A percentile compares a stretch with the other conserved stretches of the same genome.
Evolutionary conservation across 2,113 vertebrate species (phyloP).

Genomic region (Pituophis catenifer): DNA sequence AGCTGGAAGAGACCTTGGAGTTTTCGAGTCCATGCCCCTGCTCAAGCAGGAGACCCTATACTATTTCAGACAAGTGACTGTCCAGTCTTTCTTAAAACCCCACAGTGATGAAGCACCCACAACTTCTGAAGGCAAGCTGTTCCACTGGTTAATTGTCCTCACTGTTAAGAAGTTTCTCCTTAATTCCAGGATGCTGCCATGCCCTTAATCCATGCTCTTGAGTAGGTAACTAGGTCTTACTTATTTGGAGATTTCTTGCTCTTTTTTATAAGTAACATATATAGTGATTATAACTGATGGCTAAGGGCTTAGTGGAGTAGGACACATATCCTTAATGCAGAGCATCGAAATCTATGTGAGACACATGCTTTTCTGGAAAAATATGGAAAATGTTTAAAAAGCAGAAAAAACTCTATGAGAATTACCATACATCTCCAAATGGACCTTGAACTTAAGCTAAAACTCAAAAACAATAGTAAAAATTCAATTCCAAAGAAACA

Average conservation of each 20-base stretch:
- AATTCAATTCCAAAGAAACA: not conserved
- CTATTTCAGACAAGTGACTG: too few relatives aligned
- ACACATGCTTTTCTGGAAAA: not conserved
- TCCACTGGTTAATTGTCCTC: too few relatives aligned
- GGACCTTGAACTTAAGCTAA: not conserved
- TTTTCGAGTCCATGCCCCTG: too few relatives aligned
- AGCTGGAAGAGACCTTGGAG: too few relatives aligned
- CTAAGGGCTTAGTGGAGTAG: not conserved
- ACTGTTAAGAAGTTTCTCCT: too few relatives aligned
- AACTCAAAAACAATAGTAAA: not conserved
- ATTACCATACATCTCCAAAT: not conserved
- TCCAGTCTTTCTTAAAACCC: too few relatives aligned
- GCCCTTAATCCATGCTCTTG: not conserved
- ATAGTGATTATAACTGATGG: not conserved
- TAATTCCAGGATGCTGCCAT: not conserved
- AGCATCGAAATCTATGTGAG: not conserved
- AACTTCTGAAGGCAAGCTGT: too few relatives aligned
- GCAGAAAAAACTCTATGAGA: too few relatives aligned
- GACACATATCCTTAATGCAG: not conserved
- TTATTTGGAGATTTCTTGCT: not conserved
- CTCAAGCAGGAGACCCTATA: too few relatives aligned
- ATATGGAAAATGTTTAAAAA: too few relatives aligned
- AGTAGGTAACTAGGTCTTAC: not conserved
- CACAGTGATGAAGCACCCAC: too few relatives aligned
- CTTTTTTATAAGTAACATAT: not conserved